phyloP scores from a whole-genome alignment of 2,888 invertebrate genomes.

The Epistrophe eligans region DNA sequence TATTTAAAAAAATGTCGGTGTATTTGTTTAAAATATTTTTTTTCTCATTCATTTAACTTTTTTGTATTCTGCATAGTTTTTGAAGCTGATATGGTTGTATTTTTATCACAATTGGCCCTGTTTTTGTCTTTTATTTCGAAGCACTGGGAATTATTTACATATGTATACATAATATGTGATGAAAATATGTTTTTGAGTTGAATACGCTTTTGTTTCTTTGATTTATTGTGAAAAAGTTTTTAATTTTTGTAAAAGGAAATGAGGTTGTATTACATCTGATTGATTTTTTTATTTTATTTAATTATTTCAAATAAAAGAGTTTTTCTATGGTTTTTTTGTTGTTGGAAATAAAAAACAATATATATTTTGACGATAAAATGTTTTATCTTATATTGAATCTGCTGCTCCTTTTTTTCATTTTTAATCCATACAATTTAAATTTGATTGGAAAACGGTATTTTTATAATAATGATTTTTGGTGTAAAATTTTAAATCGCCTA shows the following conservation, averaged over 20 bases:
- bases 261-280: conserved; percentile 2
- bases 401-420: too few species aligned
- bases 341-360: too few species aligned
- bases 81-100: conserved; percentile 20
- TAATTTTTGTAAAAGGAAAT: background rate
- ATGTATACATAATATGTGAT: background rate
- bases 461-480: too few species aligned
- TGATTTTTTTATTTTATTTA: background rate
- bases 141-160: background rate
- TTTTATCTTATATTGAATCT: too few species aligned
- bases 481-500: too few species aligned
- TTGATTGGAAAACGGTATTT: too few species aligned
- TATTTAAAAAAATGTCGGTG: conserved; percentile 19
- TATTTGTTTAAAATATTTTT: background rate
- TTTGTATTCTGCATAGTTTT: background rate
- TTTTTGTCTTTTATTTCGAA: conserved; percentile 12
- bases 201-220: conserved; percentile 13
- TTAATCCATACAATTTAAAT: too few species aligned
- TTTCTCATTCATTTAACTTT: background rate
- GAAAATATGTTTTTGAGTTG: conserved; percentile 18
- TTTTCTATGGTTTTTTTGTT: background rate
- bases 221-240: conserved; percentile 2
- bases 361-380: too few species aligned
- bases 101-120: conserved; percentile 5
- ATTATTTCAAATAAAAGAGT: background rate